These are phyloP conservation scores for Cavia aperea DNA, from an alignment of 2,113 vertebrate species.

Conservation along the genomic window DNA sequence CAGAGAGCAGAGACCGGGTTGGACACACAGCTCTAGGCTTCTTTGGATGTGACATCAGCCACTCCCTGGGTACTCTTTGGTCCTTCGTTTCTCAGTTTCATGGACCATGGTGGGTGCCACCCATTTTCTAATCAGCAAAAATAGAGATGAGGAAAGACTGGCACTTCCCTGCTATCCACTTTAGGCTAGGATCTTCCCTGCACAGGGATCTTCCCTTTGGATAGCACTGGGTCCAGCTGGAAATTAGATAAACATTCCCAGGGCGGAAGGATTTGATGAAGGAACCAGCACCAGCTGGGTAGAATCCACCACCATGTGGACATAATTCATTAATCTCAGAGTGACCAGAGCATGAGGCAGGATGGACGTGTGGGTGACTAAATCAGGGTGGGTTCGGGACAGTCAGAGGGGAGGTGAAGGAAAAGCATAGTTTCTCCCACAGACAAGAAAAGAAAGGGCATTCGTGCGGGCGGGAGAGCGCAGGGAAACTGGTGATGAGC, in stretches of 20 bases:
- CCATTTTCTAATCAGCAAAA: neutral
- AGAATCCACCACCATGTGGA: too few species aligned
- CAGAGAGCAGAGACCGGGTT: neutral
- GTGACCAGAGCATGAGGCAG: fast-evolving
- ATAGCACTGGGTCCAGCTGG: neutral
- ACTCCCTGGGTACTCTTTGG: neutral
- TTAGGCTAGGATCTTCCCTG: too few species aligned
- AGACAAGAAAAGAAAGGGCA: neutral
- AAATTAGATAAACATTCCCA: neutral
- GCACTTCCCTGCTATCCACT: neutral
- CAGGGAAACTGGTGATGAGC: neutral
- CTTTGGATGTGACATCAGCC: neutral
- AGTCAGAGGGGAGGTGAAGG: neutral
- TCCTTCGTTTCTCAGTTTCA: fast-evolving
- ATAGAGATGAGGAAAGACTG: neutral
- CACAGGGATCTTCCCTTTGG: neutral
- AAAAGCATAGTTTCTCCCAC: neutral
- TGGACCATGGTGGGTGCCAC: neutral
- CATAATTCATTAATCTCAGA: fast-evolving
- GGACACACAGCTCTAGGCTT: neutral
- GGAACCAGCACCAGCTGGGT: too few species aligned
- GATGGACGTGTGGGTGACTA: neutral
- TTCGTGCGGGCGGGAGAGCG: neutral
- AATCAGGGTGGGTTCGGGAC: fast-evolving
- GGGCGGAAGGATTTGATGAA: neutral